Evolutionary conservation across 2,113 vertebrate species (phyloP), one percentile per base, ranked within the genome.

Genomic region (Pollimyrus isidori): DNA sequence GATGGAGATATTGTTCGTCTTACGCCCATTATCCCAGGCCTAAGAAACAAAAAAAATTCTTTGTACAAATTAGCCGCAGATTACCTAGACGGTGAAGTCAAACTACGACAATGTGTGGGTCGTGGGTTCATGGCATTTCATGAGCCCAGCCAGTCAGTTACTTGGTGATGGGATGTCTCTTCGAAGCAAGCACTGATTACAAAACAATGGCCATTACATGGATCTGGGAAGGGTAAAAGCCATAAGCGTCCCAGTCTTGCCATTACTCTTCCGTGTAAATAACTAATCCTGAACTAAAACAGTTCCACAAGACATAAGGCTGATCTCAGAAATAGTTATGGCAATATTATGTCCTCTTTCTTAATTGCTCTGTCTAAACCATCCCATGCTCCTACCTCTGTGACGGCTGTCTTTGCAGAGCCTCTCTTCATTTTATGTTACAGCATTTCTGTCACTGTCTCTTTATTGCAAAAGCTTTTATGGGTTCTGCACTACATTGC

Each of bases 11-110:
- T 10, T 19, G 92, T 90, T 93, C 90, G 89, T 93, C 91, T 93
- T 91, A 91, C 90, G 90, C 91, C 82, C 42, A n/a, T 84, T 48
- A 84, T 84, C 93, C 92, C 91, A 58, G 42, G 48, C 13, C 19
- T 35, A 7, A 42, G 45, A 82, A 52, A 49, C 69, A 69, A 48
- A 30, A 2, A 17, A 13, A 83, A 83, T 85, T 39, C 11, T 58
- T 53, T 65, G 65, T 6, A 9, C 26, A 87, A 21, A 87, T 87
- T 53, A 87, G 48, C n/a, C 3, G 15, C 85, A 84, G 39, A 84
- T 84, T 46, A 84, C 2, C 49, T 53, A 30, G 85, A 21, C 13
- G 2, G 83, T 50, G 15, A 86, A 86, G 46, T 48, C 48, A 85
- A n/a, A 10, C 46, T 11, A 52, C 21, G 88, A 53, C 45, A 76